These are phyloP conservation scores for Todiramphus chloris DNA, from an alignment of 2,113 vertebrate genomes.

Conservation along the genomic window DNA sequence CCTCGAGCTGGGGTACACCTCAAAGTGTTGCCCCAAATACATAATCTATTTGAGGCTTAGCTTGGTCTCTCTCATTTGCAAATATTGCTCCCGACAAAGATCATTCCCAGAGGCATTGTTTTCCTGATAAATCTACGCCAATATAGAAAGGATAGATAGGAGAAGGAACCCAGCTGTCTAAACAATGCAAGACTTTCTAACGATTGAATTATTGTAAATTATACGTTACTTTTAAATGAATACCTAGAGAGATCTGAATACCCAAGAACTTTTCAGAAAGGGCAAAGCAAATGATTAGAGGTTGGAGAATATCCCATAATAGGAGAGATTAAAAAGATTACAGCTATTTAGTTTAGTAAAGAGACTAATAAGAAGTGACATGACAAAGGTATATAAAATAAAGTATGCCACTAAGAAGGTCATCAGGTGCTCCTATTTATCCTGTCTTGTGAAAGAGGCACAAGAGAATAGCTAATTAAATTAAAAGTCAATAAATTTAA, in stretches of 20 bases:
- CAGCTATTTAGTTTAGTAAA: slow-evolving; percentile 34
- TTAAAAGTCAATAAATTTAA: slow-evolving; percentile 62
- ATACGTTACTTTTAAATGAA: not conserved
- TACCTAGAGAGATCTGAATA: not conserved
- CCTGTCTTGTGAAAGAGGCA: slow-evolving; percentile 51
- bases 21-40: not conserved
- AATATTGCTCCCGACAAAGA: not conserved
- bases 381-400: slow-evolving; percentile 61
- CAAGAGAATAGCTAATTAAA: slow-evolving; percentile 38
- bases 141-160: not conserved
- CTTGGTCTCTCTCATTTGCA: not conserved
- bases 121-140: not conserved
- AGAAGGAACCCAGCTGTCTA: not conserved
- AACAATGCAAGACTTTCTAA: not conserved
- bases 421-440: slow-evolving; percentile 57
- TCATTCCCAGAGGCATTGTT: not conserved
- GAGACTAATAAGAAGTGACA: slow-evolving; percentile 46
- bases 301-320: slow-evolving; percentile 4
- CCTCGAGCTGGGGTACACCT: not conserved
- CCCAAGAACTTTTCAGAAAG: slow-evolving; percentile 38
- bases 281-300: slow-evolving; percentile 27
- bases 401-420: slow-evolving; percentile 46
- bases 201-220: not conserved
- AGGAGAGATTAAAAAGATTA: slow-evolving; percentile 59
- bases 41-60: not conserved